A percentile compares a stretch with the other conserved stretches of the same genome.
Evolutionary conservation across 2,888 invertebrate species (phyloP).

Genomic region (Dyspetes luteomarginatus): DNA sequence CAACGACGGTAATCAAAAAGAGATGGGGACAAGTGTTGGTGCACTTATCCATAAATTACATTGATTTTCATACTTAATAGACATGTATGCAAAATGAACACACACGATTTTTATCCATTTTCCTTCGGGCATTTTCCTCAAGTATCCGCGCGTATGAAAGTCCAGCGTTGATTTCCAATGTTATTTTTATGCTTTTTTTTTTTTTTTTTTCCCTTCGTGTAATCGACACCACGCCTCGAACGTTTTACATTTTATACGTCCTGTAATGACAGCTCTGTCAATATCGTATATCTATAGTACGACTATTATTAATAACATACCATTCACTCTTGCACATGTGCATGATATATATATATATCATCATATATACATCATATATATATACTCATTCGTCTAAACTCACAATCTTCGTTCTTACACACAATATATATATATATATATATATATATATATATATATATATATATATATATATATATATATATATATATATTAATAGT

Average conservation of each 20-base stretch:
- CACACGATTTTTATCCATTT: conserved; percentile 5
- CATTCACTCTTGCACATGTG: conserved; percentile 5
- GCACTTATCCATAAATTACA: conserved; percentile 39
- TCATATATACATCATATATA: not conserved
- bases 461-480: not conserved
- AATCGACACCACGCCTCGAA: conserved; percentile 60
- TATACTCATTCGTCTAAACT: conserved; percentile 18
- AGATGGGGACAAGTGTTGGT: not conserved
- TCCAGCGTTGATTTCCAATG: conserved; percentile 33
- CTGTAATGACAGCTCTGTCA: conserved; percentile 41
- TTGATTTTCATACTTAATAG: conserved; percentile 33
- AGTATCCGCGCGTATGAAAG: not conserved
- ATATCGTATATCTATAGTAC: conserved; percentile 8
- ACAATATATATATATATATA: not conserved
- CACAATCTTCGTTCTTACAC: conserved; percentile 18
- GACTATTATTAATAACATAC: conserved; percentile 45
- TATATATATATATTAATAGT: not conserved
- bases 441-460: not conserved
- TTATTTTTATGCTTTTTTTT: conserved; percentile 17
- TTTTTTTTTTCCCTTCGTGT: conserved; percentile 6
- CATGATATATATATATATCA: conserved; percentile 36
- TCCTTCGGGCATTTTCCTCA: conserved; percentile 32
- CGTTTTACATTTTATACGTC: conserved; percentile 54
- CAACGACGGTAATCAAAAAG: conserved; percentile 4
- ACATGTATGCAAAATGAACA: conserved; percentile 15